Evolutionary conservation across 30 jellyfish, hydroid and myxozoan genomes (phyloP).

Genomic region (Nemopilema nomurai): DNA sequence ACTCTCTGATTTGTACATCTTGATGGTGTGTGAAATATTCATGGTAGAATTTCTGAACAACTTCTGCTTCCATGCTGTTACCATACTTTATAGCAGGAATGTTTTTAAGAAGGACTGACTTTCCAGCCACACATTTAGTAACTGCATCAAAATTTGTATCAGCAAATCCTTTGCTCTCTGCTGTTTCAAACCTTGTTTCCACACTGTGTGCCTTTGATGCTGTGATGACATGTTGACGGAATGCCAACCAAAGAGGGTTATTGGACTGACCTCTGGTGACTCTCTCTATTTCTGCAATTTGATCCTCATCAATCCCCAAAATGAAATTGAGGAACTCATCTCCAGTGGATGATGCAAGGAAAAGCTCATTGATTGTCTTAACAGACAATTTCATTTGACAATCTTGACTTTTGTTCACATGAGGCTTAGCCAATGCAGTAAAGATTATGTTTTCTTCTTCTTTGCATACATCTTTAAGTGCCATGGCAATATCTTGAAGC

Average conservation of each 20-base stretch:
- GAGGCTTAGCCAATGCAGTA: constrained; percentile 55
- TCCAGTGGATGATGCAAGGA: background rate
- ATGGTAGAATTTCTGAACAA: constrained; percentile 19
- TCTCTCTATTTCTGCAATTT: constrained; percentile 18
- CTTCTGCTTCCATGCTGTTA: constrained; percentile 60
- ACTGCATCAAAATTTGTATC: constrained; percentile 3
- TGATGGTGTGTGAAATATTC: background rate
- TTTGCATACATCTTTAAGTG: constrained; percentile 25
- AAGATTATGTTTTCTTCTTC: constrained; percentile 29
- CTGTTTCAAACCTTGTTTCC: constrained; percentile 13
- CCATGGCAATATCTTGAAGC: constrained; percentile 30
- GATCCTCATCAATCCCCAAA: background rate
- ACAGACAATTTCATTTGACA: constrained; percentile 11
- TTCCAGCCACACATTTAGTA: constrained; percentile 18
- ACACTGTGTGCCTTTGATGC: constrained; percentile 58
- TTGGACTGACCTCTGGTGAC: constrained; percentile 45
- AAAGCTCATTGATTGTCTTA: constrained; percentile 3
- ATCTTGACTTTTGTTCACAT: background rate
- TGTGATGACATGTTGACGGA: constrained; percentile 32
- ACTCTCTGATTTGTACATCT: constrained; percentile 1
- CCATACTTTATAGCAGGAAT: constrained; percentile 65
- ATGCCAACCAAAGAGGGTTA: constrained; percentile 39
- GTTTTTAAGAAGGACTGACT: constrained; percentile 6
- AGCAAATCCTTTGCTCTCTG: constrained; percentile 26
- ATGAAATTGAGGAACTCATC: constrained; percentile 1